Evolutionary conservation across 2,797 vertebrate species (phyloP), one percentile per base, ranked within the genome.

Genomic region (Catamblyrhynchus diadema): DNA sequence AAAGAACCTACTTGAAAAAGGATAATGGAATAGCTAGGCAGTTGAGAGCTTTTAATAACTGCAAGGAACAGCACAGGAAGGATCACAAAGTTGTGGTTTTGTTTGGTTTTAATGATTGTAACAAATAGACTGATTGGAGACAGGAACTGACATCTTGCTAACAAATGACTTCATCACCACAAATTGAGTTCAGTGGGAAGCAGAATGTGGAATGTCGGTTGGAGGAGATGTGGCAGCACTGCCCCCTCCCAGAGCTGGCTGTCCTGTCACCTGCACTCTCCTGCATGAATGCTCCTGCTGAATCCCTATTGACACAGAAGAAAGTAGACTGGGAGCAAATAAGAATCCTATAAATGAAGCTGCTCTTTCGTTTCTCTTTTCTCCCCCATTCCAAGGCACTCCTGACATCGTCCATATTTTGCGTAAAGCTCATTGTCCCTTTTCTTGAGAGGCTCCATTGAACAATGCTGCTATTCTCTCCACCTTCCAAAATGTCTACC

Each of bases 271-370:
- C 84, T 83, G 79, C 81, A 62, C 69, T 90, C 84, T 91, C 65
- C 89, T 95, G 91, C 72, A 81, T 93, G 84, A 94, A 67, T 87
- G 87, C 88, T 92, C 45, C 82, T 57, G 54, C 78, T 88, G 60
- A 86, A 90, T 93, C 60, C 44, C 48, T 41, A n/a, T 25, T 81
- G 69, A 94, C 81, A 67, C 15, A 71, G 80, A 90, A 88, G 60
- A 69, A 94, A 94, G 69, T 48, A 87, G 91, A 74, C 53, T 57
- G 41, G 16, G n/a, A 64, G n/a, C 39, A 94, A 87, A 87, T 44
- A 57, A 83, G 80, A 71, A 24, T 66, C 59, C 82, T 65, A 59
- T 65, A 94, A 88, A 87, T 51, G 32, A 93, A 95, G 51, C 81
- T 93, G 30, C 66, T 91, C 30, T 91, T 71, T 74, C 18, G 2